Conservation (phyloP, 2,888 invertebrate species). For the Sarcophaga subvicina region DNA sequence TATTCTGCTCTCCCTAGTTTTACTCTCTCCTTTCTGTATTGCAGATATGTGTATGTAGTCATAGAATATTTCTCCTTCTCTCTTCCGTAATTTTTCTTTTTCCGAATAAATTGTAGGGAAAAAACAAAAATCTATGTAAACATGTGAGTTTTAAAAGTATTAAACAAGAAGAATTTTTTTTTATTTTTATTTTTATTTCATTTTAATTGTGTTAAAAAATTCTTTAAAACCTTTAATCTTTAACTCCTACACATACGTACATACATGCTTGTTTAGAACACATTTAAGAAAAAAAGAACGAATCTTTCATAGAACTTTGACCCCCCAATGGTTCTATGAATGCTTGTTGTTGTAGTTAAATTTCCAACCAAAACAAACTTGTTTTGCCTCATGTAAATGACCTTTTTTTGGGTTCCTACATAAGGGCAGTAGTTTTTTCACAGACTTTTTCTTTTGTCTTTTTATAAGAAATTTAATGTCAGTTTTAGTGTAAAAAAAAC, state of each 20-base stretch:
- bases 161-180: constrained; percentile 30
- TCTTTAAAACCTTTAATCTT: constrained; percentile 34
- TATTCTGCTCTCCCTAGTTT: neutral
- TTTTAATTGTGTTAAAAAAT: constrained; percentile 21
- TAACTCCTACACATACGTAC: too few relatives aligned
- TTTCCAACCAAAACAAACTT: neutral
- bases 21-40: neutral
- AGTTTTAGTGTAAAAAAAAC: neutral
- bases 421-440: neutral
- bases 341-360: constrained; percentile 1
- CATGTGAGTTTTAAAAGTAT: constrained; percentile 47
- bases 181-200: constrained; percentile 16
- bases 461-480: constrained; percentile 27
- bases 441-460: neutral
- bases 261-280: constrained; percentile 49
- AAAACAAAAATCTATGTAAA: constrained; percentile 44
- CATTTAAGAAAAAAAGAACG: constrained; percentile 26
- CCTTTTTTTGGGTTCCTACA: constrained; percentile 11
- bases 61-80: too few relatives aligned
- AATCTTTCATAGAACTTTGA: constrained; percentile 53
- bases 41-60: neutral
- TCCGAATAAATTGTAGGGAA: too few relatives aligned
- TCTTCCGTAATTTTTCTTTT: too few relatives aligned
- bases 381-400: constrained; percentile 40
- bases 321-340: constrained; percentile 26